Evolutionary conservation across 92 coral and sea anemone species (phyloP), one percentile per base, ranked within the genome.

Genomic region (Zoanthus solanderi): DNA sequence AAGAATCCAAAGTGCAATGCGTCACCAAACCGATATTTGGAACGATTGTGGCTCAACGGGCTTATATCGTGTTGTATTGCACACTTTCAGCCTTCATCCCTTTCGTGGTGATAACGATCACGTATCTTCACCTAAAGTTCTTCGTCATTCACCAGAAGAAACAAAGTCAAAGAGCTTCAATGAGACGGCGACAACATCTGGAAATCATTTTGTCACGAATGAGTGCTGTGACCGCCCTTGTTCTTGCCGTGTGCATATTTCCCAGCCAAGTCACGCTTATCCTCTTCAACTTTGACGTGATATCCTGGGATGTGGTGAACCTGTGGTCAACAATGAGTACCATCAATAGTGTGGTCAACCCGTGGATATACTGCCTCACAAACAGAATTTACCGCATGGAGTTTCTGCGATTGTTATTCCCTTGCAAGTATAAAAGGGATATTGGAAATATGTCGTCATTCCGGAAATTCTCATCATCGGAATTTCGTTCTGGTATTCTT

Each of bases 241-340:
- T 30, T 12, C 45, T 76, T 18, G 81, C 65, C 15, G 65, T 76
- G 44, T 76, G 81, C 66, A 76, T 76, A 12, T 76, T 76, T 28
- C 81, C 81, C 0, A 76, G 81, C 65, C 81, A 76, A 65, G 65
- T 76, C 66, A 76, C 81, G 10, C 34, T 76, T 15, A 76, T 76
- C 65, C 81, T 76, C 10, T 76, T 52, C 37, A 76, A 76, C 81
- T 76, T 48, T 30, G 15, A 76, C 66, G 44, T 52, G 5, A 76
- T 53, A 42, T 9, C 45, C 81, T 76, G 81, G 81, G 81, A 76
- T 76, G 81, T 76, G 65, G 81, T 76, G 66, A 76, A 76, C 81
- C 18, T 76, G 45, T 76, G 63, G 81, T 76, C 81, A 9, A 52
- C 81, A 1, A 52, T 76, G 81, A 76, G 81, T 32, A 52, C 65